Evolutionary conservation across 2,797 vertebrate genomes (phyloP), one percentile per base, ranked within the genome.

Genomic region (Tamandua tetradactyla): DNA sequence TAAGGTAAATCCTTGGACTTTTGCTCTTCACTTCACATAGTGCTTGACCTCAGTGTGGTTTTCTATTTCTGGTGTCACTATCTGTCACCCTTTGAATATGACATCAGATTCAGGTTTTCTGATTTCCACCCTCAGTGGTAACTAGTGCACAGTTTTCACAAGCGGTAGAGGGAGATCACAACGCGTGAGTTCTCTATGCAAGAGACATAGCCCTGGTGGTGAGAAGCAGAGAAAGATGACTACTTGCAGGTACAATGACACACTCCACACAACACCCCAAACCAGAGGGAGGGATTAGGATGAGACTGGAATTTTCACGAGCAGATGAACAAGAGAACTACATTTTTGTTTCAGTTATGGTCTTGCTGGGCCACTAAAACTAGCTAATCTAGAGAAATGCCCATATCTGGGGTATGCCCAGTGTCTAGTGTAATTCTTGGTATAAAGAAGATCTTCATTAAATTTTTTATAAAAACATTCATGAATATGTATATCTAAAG

Each of bases 401-500:
- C 32, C 0, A 2, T 2, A 12, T 23, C 0, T 47, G 40, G 0
- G 4, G 1, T 22, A 18, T 0, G 0, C 23, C 83, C 59, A 17
- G 13, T 18, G 20, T 11, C 20, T 30, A 17, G 23, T 9, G 35
- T 44, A 14, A 22, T 44, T 80, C 44, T 59, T 69, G 49, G 23
- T 37, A 47, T 32, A 76, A 59, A 93, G 61, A 18, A 59, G 25
- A 35, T 69, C 12, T 40, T 72, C 79, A 25, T 62, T 94, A 87
- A 81, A 81, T 68, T 15, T 37, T 92, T 55, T 4, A 68, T 37
- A 40, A 20, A 55, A 89, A 69, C 49, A 66, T 35, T 37, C 13
- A 71, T n/a, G 62, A 90, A 55, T 14, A 59, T 32, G 15, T 75
- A 32, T 40, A 57, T 83, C 94, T 93, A 75, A 94, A 95, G n/a